A percentile compares a stretch with the other conserved stretches of the same genome.
These are phyloP conservation scores for Acanthosepion lycidas DNA, from an alignment of 2,888 invertebrate species.

Conservation along the genomic window DNA sequence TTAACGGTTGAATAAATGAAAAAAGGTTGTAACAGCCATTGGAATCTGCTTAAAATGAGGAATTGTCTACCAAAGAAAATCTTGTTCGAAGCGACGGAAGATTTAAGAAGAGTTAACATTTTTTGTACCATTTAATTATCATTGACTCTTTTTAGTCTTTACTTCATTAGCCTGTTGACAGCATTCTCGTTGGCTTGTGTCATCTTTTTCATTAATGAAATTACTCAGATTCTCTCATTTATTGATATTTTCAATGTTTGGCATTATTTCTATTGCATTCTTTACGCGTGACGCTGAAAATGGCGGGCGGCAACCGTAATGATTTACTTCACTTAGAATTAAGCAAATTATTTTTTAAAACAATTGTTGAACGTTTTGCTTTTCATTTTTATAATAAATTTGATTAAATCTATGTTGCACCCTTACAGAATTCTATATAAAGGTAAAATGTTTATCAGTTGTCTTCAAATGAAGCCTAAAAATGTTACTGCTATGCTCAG, in stretches of 20 bases:
- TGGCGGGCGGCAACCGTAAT: not conserved
- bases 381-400: too few species aligned
- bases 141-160: not conserved
- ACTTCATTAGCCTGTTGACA: not conserved
- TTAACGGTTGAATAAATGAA: too few species aligned
- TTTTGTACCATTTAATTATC: not conserved
- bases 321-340: not conserved
- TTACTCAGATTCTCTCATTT: not conserved
- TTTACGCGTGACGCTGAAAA: conserved; percentile 20
- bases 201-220: not conserved
- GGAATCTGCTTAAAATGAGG: not conserved
- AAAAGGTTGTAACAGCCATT: not conserved
- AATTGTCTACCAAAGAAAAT: not conserved
- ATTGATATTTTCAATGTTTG: not conserved
- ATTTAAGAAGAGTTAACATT: not conserved
- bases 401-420: too few species aligned
- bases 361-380: not conserved
- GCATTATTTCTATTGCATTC: not conserved
- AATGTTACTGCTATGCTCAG: not conserved
- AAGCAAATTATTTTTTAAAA: not conserved
- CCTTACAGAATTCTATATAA: too few species aligned
- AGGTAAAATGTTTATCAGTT: too few species aligned
- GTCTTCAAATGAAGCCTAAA: not conserved
- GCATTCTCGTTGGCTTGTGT: not conserved
- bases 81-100: not conserved